Evolutionary conservation across 2,113 vertebrate genomes (phyloP), one percentile per base, ranked within the genome.

Genomic region (Poicephalus gulielmi): DNA sequence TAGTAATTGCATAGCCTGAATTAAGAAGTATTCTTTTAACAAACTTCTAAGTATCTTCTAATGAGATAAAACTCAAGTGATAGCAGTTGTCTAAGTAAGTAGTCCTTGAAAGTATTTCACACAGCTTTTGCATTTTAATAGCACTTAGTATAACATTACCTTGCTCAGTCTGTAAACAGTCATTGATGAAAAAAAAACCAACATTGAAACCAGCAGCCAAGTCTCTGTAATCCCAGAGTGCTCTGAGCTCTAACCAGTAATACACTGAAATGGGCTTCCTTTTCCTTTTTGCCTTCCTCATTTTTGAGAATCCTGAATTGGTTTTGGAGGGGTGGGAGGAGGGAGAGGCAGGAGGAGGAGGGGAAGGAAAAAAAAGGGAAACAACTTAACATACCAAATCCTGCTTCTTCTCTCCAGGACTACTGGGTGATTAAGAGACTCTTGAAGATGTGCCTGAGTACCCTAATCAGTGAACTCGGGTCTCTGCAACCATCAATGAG

Each of bases 341-440:
- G 28, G 52, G 17, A 11, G 16, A 10, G 17, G 30, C 17, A 55
- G 53, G 53, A 33, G 18, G 31, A 20, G 5, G 13, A 33, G 22
- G 18, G 64, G 31, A 41, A 46, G 5, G 8, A 11, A 24, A 17
- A 23, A 57, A 82, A 66, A 63, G 67, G 27, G 7, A 83, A 91
- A n/a, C 13, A 68, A 53, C 9, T 63, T 82, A 15, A 62, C 53
- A 66, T n/a, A 28, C 43, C 47, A 85, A 91, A 94, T 71, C 23
- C 39, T 84, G 66, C 37, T 41, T 69, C 67, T 76, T 90, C 63
- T 88, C 78, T 86, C 41, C 67, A 86, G 82, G 78, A 69, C 37
- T 90, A 15, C 88, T 80, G 59, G 18, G 19, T 94, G 94, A 95
- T 97, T 93, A 94, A 93, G 79, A 94, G 75, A 69, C 90, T 90